phyloP scores from a whole-genome alignment of 2,888 invertebrate genomes.

The Himalopsyche tibetana region DNA sequence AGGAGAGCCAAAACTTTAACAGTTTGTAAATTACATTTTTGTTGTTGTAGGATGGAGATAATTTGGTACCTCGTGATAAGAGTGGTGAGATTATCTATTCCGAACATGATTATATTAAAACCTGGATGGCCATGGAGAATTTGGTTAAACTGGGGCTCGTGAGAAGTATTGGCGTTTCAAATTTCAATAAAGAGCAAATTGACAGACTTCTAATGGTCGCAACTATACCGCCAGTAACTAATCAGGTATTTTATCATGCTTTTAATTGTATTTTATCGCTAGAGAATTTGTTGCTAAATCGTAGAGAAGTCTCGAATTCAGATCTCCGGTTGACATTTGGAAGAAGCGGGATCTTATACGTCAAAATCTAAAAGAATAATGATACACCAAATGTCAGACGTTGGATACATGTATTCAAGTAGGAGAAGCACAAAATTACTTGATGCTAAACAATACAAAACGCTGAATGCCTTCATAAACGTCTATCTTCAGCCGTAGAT shows the following conservation, averaged over 20 bases:
- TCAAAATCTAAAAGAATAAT: no score
- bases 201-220: conserved; percentile 81
- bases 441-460: no score
- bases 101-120: conserved; percentile 85
- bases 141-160: conserved; percentile 82
- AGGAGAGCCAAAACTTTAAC: not conserved
- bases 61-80: conserved; percentile 79
- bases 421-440: no score
- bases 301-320: no score
- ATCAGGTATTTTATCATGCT: conserved; percentile 73
- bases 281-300: no score
- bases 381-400: no score
- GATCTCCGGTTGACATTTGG: no score
- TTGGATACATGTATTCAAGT: no score
- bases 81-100: conserved; percentile 76
- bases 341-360: no score
- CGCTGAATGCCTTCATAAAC: no score
- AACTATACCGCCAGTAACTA: conserved; percentile 81
- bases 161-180: conserved; percentile 89
- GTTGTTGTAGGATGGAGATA: conserved; percentile 74
- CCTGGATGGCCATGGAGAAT: conserved; percentile 88
- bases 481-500: no score
- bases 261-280: no score
- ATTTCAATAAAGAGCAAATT: conserved; percentile 89
- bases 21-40: not conserved